phyloP scores from a whole-genome alignment of 1,140 invertebrate genomes.

The Caenorhabditis latens region DNA sequence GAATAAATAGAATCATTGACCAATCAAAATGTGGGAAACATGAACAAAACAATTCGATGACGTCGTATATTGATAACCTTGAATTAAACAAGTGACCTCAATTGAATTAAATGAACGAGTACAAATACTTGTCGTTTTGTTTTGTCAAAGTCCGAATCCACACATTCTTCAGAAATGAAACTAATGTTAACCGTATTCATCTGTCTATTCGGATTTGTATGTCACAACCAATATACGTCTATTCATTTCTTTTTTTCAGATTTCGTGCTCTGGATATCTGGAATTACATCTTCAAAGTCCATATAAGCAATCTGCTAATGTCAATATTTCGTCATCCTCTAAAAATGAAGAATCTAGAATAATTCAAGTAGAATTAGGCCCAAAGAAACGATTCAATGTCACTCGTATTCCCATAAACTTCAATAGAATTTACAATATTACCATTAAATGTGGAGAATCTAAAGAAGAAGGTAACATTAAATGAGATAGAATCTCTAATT shows the following conservation, averaged over 20 bases:
- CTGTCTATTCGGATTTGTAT: background rate
- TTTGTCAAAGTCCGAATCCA: background rate
- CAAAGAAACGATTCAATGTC: background rate
- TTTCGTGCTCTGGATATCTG: background rate
- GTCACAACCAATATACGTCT: background rate
- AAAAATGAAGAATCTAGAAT: background rate
- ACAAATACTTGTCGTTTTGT: constrained; percentile 23
- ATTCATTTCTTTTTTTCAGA: background rate
- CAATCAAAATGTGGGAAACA: background rate
- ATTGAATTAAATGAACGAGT: background rate
- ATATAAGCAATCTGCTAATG: background rate
- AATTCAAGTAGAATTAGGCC: background rate
- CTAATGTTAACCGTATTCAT: background rate
- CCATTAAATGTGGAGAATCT: constrained; percentile 24
- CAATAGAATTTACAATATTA: background rate
- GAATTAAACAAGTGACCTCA: constrained; percentile 42
- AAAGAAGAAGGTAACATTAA: background rate
- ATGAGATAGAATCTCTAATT: background rate
- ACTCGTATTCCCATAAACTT: background rate
- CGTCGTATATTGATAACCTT: background rate
- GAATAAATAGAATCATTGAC: background rate
- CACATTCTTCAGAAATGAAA: background rate
- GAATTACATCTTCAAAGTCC: constrained; percentile 21
- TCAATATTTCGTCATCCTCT: background rate
- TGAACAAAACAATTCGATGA: background rate